Conservation (phyloP, 2,888 invertebrate species). For the Fragum sueziense region DNA sequence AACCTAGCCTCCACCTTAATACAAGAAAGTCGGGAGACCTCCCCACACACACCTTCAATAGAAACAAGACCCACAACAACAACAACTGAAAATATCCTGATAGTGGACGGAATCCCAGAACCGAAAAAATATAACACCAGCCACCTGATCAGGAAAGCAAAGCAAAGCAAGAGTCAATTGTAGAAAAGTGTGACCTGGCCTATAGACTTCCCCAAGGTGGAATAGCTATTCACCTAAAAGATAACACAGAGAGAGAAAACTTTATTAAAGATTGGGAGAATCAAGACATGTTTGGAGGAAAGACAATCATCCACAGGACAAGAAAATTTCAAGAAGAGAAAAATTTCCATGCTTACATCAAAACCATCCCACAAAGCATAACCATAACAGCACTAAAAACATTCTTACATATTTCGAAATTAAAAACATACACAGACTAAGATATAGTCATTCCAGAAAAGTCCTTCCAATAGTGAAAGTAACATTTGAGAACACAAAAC, state of each 20-base stretch:
- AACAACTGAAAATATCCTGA: neutral
- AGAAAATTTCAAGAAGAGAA: constrained; percentile 6
- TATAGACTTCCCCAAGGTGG: constrained; percentile 7
- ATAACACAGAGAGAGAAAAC: neutral
- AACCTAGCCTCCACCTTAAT: neutral
- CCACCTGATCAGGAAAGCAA: neutral
- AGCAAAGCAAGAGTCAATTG: constrained; percentile 5
- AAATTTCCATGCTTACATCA: neutral
- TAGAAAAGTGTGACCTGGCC: constrained; percentile 1
- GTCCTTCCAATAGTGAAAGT: neutral
- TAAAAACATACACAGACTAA: constrained; percentile 1
- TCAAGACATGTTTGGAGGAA: neutral
- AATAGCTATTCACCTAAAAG: neutral
- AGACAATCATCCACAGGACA: constrained; percentile 1
- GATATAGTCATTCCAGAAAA: neutral
- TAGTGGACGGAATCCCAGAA: constrained; percentile 3
- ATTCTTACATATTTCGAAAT: neutral
- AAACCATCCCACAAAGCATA: constrained; percentile 3
- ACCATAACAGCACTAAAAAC: constrained; percentile 1
- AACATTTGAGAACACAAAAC: neutral
- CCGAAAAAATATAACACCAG: neutral
- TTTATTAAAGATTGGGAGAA: neutral
- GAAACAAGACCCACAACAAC: neutral
- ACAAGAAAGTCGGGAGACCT: neutral
- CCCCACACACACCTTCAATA: neutral